Conservation (phyloP, 2,113 vertebrate genomes). For the Triplophysa siluroides region DNA sequence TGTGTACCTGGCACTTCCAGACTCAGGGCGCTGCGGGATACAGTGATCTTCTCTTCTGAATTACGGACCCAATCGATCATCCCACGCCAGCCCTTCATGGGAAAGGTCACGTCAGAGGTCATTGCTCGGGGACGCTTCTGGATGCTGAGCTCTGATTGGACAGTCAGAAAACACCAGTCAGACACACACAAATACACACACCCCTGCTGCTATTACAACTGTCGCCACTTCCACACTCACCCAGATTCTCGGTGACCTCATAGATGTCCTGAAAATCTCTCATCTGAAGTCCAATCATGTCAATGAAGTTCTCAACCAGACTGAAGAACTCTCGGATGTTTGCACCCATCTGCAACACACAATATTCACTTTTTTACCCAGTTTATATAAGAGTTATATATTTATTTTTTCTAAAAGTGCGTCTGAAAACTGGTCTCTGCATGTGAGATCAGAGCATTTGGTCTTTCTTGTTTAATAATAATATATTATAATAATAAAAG, state of each 20-base stretch:
- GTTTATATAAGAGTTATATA: too few relatives aligned
- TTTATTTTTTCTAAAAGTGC: neutral
- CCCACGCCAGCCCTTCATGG: conserved; percentile 94
- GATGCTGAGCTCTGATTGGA: conserved; percentile 85
- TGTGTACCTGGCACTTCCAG: conserved; percentile 82
- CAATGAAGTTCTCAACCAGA: conserved; percentile 92
- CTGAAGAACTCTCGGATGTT: conserved; percentile 88
- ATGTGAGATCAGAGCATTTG: too few relatives aligned
- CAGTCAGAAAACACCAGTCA: conserved; percentile 2
- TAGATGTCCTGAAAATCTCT: conserved; percentile 95
- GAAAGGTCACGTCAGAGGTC: conserved; percentile 90
- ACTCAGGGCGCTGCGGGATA: conserved; percentile 87
- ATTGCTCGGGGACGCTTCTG: conserved; percentile 87
- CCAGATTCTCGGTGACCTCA: conserved; percentile 96
- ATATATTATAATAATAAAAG: too few relatives aligned
- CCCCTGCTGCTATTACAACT: neutral
- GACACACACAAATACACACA: neutral
- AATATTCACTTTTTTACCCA: too few relatives aligned
- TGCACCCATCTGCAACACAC: conserved; percentile 81
- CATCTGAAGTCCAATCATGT: conserved; percentile 92
- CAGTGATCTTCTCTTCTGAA: conserved; percentile 90
- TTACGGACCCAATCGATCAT: conserved; percentile 92
- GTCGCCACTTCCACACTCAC: conserved; percentile 72
- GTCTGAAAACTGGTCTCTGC: neutral
- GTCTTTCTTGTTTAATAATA: too few relatives aligned